These are phyloP conservation scores for Rachycentron canadum DNA, from an alignment of 2,797 vertebrate species.

Conservation along the genomic window DNA sequence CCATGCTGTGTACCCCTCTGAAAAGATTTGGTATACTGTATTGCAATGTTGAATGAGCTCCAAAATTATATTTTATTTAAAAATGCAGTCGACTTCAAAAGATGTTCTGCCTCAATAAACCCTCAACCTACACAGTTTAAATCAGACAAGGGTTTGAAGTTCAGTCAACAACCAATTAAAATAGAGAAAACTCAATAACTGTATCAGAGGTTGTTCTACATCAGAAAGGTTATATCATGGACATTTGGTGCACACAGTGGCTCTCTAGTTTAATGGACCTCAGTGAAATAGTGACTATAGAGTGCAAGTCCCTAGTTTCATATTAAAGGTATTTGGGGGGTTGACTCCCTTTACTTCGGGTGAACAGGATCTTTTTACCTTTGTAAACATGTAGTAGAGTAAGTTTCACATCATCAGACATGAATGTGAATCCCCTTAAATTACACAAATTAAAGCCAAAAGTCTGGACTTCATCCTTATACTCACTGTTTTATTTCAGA, in stretches of 20 bases:
- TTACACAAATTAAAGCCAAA: background rate
- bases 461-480: background rate
- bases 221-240: background rate
- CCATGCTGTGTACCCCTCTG: background rate
- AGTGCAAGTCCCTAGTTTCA: background rate
- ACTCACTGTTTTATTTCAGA: background rate
- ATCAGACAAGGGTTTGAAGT: too few species aligned
- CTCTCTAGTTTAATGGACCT: background rate
- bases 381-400: too few species aligned
- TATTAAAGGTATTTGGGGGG: background rate
- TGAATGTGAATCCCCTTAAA: background rate
- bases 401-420: background rate
- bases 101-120: background rate
- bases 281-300: background rate
- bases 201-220: too few species aligned
- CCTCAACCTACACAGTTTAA: too few species aligned
- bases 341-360: background rate
- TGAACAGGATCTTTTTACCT: background rate
- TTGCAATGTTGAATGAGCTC: background rate
- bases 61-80: conserved; percentile 20
- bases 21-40: background rate
- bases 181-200: too few species aligned
- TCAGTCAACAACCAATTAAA: too few species aligned
- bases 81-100: background rate
- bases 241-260: background rate